Conservation (phyloP, 2,888 invertebrate genomes). For the Perdita meconis region DNA sequence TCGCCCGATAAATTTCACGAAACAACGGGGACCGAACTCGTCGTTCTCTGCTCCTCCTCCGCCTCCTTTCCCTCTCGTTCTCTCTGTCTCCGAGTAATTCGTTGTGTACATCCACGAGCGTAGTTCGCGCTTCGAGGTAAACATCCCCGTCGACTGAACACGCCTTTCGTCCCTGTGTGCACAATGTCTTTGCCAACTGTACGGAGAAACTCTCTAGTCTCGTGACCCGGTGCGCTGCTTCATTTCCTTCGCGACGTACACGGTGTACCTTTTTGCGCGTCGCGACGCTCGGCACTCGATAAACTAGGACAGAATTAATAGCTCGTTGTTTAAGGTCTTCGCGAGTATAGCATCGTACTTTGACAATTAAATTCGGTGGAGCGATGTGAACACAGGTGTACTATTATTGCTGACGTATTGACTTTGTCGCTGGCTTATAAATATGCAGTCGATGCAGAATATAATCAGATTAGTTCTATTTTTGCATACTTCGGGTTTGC, state of each 20-base stretch:
- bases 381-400: too few relatives aligned
- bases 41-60: not conserved
- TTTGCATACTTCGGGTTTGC: too few relatives aligned
- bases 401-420: too few relatives aligned
- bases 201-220: not conserved
- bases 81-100: conserved; percentile 21
- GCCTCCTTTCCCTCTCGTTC: not conserved
- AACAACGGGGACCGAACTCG: not conserved
- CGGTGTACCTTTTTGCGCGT: not conserved
- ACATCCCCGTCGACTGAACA: conserved; percentile 18
- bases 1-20: conserved; percentile 31
- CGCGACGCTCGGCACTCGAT: not conserved
- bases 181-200: conserved; percentile 6
- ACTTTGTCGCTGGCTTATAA: too few relatives aligned
- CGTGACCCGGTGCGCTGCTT: conserved; percentile 2
- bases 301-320: not conserved
- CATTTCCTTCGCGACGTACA: conserved; percentile 4
- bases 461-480: too few relatives aligned
- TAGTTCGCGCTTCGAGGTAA: conserved; percentile 35
- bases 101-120: conserved; percentile 36
- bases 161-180: not conserved
- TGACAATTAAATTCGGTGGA: not conserved
- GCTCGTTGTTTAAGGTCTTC: not conserved
- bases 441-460: too few relatives aligned
- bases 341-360: not conserved